Percentiles rank a stretch among this genome's conserved stretches.
Evolutionary conservation across 2,888 invertebrate species (phyloP).

Genomic region (Acrocyrtus sp.): DNA sequence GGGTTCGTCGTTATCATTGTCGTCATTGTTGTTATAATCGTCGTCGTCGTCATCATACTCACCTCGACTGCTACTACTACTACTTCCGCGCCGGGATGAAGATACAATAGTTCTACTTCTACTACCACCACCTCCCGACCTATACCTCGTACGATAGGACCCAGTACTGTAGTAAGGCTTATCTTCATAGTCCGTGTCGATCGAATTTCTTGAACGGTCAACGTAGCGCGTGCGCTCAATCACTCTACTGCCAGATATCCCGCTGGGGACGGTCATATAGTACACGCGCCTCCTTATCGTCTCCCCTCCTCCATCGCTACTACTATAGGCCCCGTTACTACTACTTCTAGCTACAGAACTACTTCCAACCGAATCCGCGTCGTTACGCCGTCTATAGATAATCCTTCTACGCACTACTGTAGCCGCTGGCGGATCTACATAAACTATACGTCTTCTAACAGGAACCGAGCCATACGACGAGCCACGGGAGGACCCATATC

Average conservation of each 20-base stretch:
- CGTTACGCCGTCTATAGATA: constrained; percentile 22
- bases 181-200: constrained; percentile 7
- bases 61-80: constrained; percentile 16
- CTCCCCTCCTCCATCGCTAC: constrained; percentile 3
- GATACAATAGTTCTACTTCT: neutral
- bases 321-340: neutral
- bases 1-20: neutral
- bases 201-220: constrained; percentile 21
- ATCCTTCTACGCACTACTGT: constrained; percentile 40
- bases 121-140: neutral
- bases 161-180: constrained; percentile 28
- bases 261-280: constrained; percentile 12
- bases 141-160: constrained; percentile 25
- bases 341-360: constrained; percentile 9
- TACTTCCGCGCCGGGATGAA: constrained; percentile 2
- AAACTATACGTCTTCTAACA: constrained; percentile 26
- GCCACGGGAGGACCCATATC: neutral
- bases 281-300: constrained; percentile 3
- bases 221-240: constrained; percentile 26
- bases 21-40: neutral
- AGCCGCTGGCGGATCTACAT: constrained; percentile 35
- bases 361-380: neutral
- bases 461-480: neutral
- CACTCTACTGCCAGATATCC: constrained; percentile 30
- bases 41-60: constrained; percentile 15